Conservation (phyloP, 2,113 vertebrate species). For the Oreotragus oreotragus region DNA sequence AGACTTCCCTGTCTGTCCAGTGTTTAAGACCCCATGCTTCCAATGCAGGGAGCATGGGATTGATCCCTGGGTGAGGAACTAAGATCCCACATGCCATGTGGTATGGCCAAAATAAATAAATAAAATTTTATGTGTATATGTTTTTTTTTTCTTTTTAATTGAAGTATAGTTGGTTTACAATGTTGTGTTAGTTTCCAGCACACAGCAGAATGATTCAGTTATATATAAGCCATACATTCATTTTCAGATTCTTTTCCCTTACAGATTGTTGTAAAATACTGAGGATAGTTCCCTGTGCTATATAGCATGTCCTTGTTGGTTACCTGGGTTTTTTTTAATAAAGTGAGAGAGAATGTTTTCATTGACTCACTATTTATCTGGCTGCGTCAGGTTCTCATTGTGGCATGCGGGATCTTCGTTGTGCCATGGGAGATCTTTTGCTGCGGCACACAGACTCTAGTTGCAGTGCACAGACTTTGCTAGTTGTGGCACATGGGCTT, state of each 20-base stretch:
- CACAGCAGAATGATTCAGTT: neutral
- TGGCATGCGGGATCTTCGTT: accelerated
- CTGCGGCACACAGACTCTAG: neutral
- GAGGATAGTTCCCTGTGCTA: neutral
- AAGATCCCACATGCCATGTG: neutral
- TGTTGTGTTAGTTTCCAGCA: neutral
- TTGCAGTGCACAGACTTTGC: neutral
- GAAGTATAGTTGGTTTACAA: neutral
- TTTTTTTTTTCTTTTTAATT: neutral
- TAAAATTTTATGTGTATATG: neutral
- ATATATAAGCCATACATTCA: neutral
- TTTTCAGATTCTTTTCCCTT: neutral
- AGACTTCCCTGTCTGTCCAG: neutral
- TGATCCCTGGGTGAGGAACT: neutral
- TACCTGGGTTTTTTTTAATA: neutral
- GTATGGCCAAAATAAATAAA: neutral
- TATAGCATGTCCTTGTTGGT: neutral
- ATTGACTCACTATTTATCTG: neutral
- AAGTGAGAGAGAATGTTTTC: neutral
- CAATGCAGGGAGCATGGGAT: neutral
- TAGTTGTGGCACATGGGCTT: neutral
- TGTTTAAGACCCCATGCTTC: neutral
- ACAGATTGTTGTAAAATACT: neutral
- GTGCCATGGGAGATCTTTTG: neutral
- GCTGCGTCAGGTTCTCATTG: neutral